phyloP scores from a whole-genome alignment of 2,797 vertebrate species.

The Taenioides sp. region DNA sequence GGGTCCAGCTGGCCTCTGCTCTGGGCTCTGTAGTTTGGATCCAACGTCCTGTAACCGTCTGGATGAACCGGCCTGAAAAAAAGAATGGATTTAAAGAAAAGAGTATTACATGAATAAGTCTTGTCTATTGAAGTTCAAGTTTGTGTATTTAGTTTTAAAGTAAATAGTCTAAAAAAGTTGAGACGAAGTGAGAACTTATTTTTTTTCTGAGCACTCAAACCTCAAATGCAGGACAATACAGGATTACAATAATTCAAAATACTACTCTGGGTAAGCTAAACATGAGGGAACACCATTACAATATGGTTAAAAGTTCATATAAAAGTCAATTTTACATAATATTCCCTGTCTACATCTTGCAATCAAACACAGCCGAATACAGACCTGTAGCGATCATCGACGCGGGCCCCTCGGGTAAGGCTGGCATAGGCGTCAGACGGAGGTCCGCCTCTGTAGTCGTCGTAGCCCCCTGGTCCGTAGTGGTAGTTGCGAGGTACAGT shows the following conservation, averaged over 20 bases:
- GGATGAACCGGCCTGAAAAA: constrained; percentile 67
- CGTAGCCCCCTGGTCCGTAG: constrained; percentile 82
- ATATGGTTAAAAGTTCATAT: no score
- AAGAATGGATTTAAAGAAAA: background rate
- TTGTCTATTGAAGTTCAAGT: no score
- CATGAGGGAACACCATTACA: no score
- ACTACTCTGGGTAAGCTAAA: no score
- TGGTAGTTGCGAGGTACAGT: constrained; percentile 94
- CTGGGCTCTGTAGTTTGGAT: constrained; percentile 84
- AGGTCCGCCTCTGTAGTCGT: constrained; percentile 73
- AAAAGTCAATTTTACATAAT: no score
- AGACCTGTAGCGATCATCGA: constrained; percentile 89
- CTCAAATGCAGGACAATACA: no score
- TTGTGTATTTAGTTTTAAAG: no score
- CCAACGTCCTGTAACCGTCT: constrained; percentile 82
- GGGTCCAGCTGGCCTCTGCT: constrained; percentile 89
- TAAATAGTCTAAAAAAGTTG: no score
- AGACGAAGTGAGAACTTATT: no score
- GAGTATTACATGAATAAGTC: background rate
- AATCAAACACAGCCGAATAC: background rate
- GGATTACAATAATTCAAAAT: no score
- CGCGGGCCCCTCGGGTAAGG: constrained; percentile 85
- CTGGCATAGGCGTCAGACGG: constrained; percentile 84
- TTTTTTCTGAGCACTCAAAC: no score
- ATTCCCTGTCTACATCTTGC: no score